Base-by-base conservation (phyloP, 1,140 invertebrate species). In the Apis laboriosa region DNA sequence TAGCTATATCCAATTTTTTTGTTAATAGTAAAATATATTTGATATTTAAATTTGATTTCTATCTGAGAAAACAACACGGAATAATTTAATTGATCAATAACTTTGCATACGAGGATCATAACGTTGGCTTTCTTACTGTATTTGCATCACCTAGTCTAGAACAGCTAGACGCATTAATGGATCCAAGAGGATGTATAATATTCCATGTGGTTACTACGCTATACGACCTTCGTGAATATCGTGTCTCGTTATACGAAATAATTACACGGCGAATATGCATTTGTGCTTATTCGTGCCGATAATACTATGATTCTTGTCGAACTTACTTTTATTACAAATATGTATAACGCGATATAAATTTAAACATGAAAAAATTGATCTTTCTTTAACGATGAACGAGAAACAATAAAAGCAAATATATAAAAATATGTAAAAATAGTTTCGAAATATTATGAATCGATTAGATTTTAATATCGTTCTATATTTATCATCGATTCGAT, bases 1-100 rank as follows among this genome's bases (percentile, higher is more conserved):
- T 43, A 43, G 34, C 34, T 43, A 43, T 4, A 43, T 43, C 34
- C 4, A 43, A 43, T 43, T 43, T 43, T 43, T 43, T 85, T 77
- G 58, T 55, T 55, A 15, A 61, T 21, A 61, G 61, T 68, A 73
- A 85, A 85, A 64, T 66, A 71, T 60, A 43, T 43, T 24, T 34
- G 11, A 12, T 19, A 4, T 17, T 17, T 5, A 24, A 19, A 66
- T 61, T 15, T 53, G 0, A 43, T 43, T 43, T 43, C 34, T 43
- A 7, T 43, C 4, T 43, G 34, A 3, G 0, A 43, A 43, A 43
- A 34, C 4, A 43, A 5, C 5, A 43, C 5, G 34, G 5, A 43
- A 43, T 43, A 43, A 86, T 72, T 81, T 61, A 43, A 51, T 61
- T 81, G 72, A 87, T 84, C 84, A 87, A 72, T 56, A 77, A 73